A percentile compares a stretch with the other conserved stretches of the same genome.
Conservation (phyloP, 2,888 invertebrate genomes). For the Pilophorus perplexus region DNA sequence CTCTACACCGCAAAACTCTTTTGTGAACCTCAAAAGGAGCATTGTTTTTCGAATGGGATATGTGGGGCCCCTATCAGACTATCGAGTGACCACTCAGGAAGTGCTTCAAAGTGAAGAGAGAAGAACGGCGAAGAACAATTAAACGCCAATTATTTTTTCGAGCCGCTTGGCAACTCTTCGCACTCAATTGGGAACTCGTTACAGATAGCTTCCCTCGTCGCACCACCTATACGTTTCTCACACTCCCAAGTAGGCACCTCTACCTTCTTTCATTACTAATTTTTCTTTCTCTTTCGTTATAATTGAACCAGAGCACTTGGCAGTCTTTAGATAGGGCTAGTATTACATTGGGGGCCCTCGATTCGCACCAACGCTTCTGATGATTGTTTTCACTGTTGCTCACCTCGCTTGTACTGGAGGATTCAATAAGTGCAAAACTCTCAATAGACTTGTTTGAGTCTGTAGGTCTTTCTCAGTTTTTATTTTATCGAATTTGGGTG, state of each 20-base stretch:
- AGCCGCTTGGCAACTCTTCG: slow-evolving; percentile 12
- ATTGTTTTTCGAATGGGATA: slow-evolving; percentile 12
- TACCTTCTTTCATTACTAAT: neutral
- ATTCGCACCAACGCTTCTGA: neutral
- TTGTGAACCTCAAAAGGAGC: neutral
- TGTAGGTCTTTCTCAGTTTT: too few relatives aligned
- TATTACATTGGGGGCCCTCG: slow-evolving; percentile 4
- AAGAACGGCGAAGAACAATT: slow-evolving; percentile 16
- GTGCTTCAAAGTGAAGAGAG: slow-evolving; percentile 14
- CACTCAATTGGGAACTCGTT: slow-evolving; percentile 24
- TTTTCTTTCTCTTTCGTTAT: slow-evolving; percentile 5
- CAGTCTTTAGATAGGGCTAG: slow-evolving; percentile 18
- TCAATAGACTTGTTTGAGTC: too few relatives aligned
- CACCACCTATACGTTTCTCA: neutral
- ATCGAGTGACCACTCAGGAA: slow-evolving; percentile 34
- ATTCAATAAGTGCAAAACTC: too few relatives aligned
- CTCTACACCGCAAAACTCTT: slow-evolving; percentile 8
- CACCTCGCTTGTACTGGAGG: neutral
- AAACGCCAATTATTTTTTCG: slow-evolving; percentile 22
- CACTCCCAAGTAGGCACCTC: neutral
- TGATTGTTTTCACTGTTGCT: neutral
- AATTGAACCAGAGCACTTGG: slow-evolving; percentile 12
- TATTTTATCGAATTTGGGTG: too few relatives aligned
- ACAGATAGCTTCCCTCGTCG: slow-evolving; percentile 8
- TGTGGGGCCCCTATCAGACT: slow-evolving; percentile 31